These are phyloP conservation scores for Crocallis elinguaria DNA, from an alignment of 2,888 invertebrate genomes.

Conservation along the genomic window DNA sequence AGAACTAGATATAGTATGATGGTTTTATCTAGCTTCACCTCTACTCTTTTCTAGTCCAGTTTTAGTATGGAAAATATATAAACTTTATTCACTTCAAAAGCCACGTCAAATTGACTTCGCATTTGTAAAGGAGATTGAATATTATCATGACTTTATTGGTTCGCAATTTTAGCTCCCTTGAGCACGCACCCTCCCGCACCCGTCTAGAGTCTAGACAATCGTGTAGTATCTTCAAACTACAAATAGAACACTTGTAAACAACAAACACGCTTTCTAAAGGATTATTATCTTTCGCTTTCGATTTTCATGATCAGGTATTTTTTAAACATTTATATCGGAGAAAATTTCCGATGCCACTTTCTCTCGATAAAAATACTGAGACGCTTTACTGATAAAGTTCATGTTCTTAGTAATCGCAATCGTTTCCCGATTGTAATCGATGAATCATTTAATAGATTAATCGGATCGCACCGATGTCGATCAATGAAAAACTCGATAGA, in stretches of 20 bases:
- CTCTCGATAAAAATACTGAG: slow-evolving; percentile 26
- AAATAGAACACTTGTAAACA: slow-evolving; percentile 57
- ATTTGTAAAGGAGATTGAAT: slow-evolving; percentile 58
- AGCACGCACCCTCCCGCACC: slow-evolving; percentile 61
- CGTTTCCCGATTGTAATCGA: slow-evolving; percentile 14
- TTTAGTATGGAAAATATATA: too few relatives aligned
- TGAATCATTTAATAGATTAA: slow-evolving; percentile 37
- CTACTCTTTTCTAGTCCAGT: too few relatives aligned
- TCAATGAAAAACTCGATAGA: slow-evolving; percentile 40
- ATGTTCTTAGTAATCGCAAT: slow-evolving; percentile 11
- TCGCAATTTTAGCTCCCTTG: slow-evolving; percentile 63
- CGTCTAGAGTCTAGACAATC: slow-evolving; percentile 68
- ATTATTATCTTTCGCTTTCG: slow-evolving; percentile 48
- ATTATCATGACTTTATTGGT: slow-evolving; percentile 62
- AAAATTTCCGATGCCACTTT: slow-evolving; percentile 30
- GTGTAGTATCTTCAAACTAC: slow-evolving; percentile 58
- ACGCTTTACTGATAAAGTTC: slow-evolving; percentile 19
- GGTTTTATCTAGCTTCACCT: too few relatives aligned
- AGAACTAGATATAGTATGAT: too few relatives aligned
- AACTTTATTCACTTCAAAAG: neutral
- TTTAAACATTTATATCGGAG: slow-evolving; percentile 30
- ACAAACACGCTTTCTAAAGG: slow-evolving; percentile 44
- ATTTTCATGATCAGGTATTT: slow-evolving; percentile 33
- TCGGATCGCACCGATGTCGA: slow-evolving; percentile 42
- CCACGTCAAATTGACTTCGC: slow-evolving; percentile 27